Evolutionary conservation across 2,797 vertebrate species (phyloP).

Genomic region (Typhlichthys subterraneus): DNA sequence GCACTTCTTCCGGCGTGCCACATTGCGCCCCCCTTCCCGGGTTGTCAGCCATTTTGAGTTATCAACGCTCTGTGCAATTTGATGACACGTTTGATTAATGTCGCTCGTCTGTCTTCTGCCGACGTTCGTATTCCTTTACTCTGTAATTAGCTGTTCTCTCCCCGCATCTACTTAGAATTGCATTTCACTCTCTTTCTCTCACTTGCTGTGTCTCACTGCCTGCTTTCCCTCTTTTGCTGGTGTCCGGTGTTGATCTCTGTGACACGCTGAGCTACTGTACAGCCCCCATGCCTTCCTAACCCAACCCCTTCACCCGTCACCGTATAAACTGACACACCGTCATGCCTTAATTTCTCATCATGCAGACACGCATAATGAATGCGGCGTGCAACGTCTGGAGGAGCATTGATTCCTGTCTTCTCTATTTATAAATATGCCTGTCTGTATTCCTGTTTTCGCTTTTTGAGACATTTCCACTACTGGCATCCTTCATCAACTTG

Average conservation of each 20-base stretch:
- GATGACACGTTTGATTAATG: constrained; percentile 44
- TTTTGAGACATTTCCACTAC: background rate
- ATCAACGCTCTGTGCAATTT: constrained; percentile 34
- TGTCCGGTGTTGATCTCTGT: constrained; percentile 40
- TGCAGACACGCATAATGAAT: constrained; percentile 61
- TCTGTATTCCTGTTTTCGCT: background rate
- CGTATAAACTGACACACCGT: constrained; percentile 27
- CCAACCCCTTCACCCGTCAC: constrained; percentile 13
- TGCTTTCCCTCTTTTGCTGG: constrained; percentile 2
- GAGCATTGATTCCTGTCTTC: constrained; percentile 38
- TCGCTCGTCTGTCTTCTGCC: background rate
- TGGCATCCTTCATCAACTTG: background rate
- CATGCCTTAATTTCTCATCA: constrained; percentile 61
- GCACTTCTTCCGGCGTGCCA: constrained; percentile 38
- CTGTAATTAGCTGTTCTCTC: constrained; percentile 41
- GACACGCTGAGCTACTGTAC: constrained; percentile 24
- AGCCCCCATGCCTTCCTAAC: constrained; percentile 10
- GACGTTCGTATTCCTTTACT: constrained; percentile 12
- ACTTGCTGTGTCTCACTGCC: constrained; percentile 1
- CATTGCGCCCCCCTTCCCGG: background rate
- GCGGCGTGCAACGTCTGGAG: constrained; percentile 41
- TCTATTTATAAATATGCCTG: constrained; percentile 31
- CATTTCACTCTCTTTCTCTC: constrained; percentile 7
- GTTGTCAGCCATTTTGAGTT: constrained; percentile 23
- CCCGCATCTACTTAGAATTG: constrained; percentile 19